Evolutionary conservation across 2,888 invertebrate genomes (phyloP).

Genomic region (Acleris literana): DNA sequence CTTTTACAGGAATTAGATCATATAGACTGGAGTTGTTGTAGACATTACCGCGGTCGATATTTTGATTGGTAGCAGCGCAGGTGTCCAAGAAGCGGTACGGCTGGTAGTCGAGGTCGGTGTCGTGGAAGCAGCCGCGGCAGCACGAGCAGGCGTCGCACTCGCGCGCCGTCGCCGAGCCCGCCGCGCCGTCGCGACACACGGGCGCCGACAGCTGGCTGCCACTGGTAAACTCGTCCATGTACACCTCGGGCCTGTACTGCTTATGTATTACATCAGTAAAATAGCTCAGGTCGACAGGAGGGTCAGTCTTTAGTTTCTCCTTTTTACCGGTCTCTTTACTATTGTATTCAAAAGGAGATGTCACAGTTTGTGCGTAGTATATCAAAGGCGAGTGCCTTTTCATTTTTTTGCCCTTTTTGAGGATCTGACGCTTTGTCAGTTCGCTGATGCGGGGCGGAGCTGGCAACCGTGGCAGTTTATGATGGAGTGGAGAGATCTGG

Average conservation of each 20-base stretch:
- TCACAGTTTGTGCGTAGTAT: conserved; percentile 56
- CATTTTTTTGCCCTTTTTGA: not conserved
- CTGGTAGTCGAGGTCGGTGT: conserved; percentile 56
- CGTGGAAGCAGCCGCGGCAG: conserved; percentile 59
- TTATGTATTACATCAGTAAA: conserved; percentile 54
- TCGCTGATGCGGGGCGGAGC: not conserved
- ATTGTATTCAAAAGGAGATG: conserved; percentile 45
- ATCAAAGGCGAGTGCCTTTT: conserved; percentile 50
- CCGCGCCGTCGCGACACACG: conserved; percentile 55
- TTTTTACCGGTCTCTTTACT: not conserved
- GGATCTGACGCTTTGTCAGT: not conserved
- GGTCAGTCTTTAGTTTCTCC: not conserved
- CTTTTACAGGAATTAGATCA: conserved; percentile 70
- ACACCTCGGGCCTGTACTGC: conserved; percentile 55
- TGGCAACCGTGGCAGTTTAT: not conserved
- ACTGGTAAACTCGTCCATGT: conserved; percentile 50
- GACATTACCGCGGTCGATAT: conserved; percentile 42
- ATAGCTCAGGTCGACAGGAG: conserved; percentile 45
- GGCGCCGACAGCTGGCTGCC: conserved; percentile 64
- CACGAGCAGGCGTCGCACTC: conserved; percentile 65
- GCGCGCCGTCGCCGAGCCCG: conserved; percentile 10
- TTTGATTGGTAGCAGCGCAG: conserved; percentile 24
- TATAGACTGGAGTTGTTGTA: conserved; percentile 68
- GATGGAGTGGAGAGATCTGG: not conserved
- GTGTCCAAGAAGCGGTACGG: conserved; percentile 11